Conservation (phyloP, 2,797 vertebrate species). For the Cirrhinus molitorella region DNA sequence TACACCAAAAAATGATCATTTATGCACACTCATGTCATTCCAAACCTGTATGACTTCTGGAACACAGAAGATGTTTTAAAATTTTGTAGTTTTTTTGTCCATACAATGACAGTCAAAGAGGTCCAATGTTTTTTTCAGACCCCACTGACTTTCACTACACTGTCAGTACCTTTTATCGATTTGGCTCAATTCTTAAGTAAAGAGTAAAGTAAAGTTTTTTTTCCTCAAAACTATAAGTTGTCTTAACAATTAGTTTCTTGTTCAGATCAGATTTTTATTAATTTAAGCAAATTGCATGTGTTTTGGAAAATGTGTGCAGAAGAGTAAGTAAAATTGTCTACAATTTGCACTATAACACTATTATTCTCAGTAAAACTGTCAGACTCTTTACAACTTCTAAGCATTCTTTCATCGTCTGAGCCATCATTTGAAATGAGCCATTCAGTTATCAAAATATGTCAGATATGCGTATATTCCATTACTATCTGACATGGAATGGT, state of each 20-base stretch:
- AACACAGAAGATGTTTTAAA: not conserved
- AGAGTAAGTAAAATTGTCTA: too few relatives aligned
- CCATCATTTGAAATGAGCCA: not conserved
- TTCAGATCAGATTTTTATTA: not conserved
- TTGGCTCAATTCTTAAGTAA: too few relatives aligned
- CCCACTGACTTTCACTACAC: not conserved
- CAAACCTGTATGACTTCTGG: not conserved
- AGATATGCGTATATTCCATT: not conserved
- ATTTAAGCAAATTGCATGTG: not conserved
- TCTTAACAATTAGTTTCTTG: not conserved
- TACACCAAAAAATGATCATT: not conserved
- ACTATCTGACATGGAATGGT: not conserved
- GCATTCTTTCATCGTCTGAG: not conserved
- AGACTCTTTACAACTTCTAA: not conserved
- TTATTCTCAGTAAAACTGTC: not conserved
- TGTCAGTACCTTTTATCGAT: not conserved
- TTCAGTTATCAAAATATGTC: not conserved
- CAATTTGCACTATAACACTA: not conserved
- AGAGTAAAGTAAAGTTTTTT: too few relatives aligned
- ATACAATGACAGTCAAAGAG: not conserved
- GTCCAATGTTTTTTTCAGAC: not conserved
- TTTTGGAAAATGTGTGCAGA: not conserved
- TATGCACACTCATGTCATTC: not conserved
- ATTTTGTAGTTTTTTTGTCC: not conserved
- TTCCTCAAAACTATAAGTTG: too few relatives aligned